Evolutionary conservation across 2,113 vertebrate species (phyloP).

Genomic region (Actenoides lindsayi): DNA sequence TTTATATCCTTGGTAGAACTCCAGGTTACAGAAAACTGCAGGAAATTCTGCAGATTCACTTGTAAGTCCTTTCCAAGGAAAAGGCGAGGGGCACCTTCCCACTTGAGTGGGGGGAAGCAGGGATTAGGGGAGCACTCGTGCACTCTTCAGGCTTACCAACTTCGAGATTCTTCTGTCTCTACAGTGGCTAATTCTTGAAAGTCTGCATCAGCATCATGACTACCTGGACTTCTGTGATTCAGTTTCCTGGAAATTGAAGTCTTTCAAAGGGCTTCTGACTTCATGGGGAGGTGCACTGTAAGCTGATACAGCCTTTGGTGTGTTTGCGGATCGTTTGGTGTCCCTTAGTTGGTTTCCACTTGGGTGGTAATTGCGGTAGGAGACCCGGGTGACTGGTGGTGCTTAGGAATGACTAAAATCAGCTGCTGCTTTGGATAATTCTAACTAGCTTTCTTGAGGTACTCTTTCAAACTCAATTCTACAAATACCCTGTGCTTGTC

Average conservation of each 20-base stretch:
- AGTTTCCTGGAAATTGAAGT: neutral
- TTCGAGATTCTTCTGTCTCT: neutral
- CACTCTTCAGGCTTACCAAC: neutral
- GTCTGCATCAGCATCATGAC: neutral
- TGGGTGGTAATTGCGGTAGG: neutral
- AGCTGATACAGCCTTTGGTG: neutral
- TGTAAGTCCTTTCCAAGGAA: neutral
- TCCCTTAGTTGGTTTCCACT: neutral
- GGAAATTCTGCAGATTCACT: neutral
- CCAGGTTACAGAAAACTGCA: neutral
- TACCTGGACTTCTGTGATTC: neutral
- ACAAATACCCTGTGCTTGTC: neutral
- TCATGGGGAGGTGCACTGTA: neutral
- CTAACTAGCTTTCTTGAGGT: neutral
- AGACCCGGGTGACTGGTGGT: neutral
- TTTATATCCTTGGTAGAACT: neutral
- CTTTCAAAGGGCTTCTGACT: neutral
- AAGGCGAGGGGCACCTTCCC: neutral
- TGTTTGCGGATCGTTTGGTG: neutral
- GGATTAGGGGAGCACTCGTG: neutral
- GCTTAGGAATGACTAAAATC: neutral
- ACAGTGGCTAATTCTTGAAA: neutral
- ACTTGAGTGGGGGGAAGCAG: neutral
- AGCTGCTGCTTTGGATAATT: neutral
- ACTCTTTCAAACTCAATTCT: neutral